These are phyloP conservation scores for Rhopilema esculentum DNA, from an alignment of 30 jellyfish, hydroid and myxozoan species.

Conservation along the genomic window DNA sequence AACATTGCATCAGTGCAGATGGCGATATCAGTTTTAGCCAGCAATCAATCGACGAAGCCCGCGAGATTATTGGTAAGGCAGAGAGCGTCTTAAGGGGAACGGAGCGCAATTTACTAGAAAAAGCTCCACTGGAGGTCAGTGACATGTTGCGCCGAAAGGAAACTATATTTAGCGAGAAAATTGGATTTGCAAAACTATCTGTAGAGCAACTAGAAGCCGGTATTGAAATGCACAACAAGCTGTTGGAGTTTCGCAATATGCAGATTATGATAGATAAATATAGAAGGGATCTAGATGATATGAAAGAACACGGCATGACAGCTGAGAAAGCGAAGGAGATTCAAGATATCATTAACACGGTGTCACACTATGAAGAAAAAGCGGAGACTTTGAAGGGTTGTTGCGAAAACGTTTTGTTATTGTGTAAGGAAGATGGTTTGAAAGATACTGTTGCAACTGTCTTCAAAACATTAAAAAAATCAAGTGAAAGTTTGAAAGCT, in stretches of 20 bases:
- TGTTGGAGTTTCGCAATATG: constrained; percentile 13
- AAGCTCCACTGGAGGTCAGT: constrained; percentile 4
- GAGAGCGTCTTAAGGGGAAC: background rate
- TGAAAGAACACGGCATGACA: constrained; percentile 22
- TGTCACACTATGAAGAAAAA: constrained; percentile 5
- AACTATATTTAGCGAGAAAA: background rate
- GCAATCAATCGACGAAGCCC: background rate
- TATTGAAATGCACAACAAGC: background rate
- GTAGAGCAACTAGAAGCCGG: background rate
- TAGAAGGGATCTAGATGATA: background rate
- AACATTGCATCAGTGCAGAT: background rate
- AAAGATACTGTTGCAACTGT: constrained; percentile 1
- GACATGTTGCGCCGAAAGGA: background rate
- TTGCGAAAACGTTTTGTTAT: background rate
- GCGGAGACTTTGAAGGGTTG: background rate
- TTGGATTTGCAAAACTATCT: background rate
- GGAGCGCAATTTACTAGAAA: background rate
- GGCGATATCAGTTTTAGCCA: background rate
- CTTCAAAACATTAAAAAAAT: background rate
- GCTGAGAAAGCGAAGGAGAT: constrained; percentile 14
- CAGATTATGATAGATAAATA: background rate
- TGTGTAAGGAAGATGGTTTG: background rate
- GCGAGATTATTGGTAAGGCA: background rate
- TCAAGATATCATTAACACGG: background rate
- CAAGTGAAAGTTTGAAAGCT: background rate